These are phyloP conservation scores for Diarsia rubi DNA, from an alignment of 2,888 invertebrate genomes.

Conservation along the genomic window DNA sequence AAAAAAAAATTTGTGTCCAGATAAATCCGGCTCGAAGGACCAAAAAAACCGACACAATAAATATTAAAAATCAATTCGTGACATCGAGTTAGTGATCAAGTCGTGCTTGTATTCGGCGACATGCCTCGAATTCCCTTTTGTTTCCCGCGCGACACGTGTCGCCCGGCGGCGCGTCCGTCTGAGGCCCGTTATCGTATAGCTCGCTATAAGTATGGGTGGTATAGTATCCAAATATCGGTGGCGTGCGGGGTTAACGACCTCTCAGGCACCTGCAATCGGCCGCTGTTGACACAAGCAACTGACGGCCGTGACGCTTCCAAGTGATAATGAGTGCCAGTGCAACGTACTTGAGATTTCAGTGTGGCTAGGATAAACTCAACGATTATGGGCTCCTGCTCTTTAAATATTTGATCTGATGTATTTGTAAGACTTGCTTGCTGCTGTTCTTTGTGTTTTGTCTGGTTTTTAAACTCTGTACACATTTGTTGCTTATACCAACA, in stretches of 20 bases:
- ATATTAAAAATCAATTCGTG: constrained; percentile 42
- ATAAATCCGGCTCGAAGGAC: constrained; percentile 1
- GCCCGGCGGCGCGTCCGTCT: constrained; percentile 71
- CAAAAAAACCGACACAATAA: constrained; percentile 37
- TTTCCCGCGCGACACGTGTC: constrained; percentile 73
- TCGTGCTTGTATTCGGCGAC: constrained; percentile 60
- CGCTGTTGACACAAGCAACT: constrained; percentile 87
- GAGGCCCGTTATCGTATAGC: constrained; percentile 81
- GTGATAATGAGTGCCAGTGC: constrained; percentile 86
- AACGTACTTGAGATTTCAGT: constrained; percentile 78
- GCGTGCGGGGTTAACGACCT: constrained; percentile 86
- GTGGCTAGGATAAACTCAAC: constrained; percentile 58
- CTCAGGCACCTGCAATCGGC: constrained; percentile 87
- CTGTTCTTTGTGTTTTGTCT: constrained; percentile 24
- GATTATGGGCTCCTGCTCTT: constrained; percentile 35
- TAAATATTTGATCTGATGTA: constrained; percentile 49
- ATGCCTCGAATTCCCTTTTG: constrained; percentile 69
- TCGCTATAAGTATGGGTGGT: constrained; percentile 77
- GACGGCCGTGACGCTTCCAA: constrained; percentile 80
- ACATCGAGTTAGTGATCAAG: constrained; percentile 43
- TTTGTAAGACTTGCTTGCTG: constrained; percentile 30
- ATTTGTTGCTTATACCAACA: background rate
- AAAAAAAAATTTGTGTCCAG: background rate
- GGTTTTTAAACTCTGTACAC: constrained; percentile 11
- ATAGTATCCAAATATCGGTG: constrained; percentile 88